Percentiles rank a stretch among this genome's conserved stretches.
Conservation (phyloP, 2,888 invertebrate genomes). For the Dorcus hopei region DNA sequence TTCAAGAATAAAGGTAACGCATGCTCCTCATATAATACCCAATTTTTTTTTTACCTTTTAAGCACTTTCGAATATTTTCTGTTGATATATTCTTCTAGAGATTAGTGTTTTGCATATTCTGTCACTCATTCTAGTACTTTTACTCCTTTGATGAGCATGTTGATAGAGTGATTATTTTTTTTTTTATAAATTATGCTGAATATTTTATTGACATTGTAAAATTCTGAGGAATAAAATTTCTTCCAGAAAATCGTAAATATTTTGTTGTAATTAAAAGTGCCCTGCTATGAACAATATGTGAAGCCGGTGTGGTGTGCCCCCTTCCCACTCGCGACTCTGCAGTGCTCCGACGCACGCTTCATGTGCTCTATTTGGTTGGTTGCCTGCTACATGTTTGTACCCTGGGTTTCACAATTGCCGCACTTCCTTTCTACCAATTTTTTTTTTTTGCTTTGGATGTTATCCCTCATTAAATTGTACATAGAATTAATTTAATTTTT, state of each 20-base stretch:
- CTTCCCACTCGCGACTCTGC: slow-evolving; percentile 48
- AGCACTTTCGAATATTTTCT: neutral
- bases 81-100: neutral
- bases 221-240: too few relatives aligned
- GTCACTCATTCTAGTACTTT: slow-evolving; percentile 3
- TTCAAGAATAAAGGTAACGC: slow-evolving; percentile 90
- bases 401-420: slow-evolving; percentile 49
- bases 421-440: slow-evolving; percentile 43
- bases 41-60: neutral
- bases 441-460: slow-evolving; percentile 42
- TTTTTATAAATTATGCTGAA: neutral
- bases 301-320: slow-evolving; percentile 36
- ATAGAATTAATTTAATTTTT: neutral
- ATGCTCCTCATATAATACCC: slow-evolving; percentile 10
- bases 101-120: slow-evolving; percentile 2
- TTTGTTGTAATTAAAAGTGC: too few relatives aligned
- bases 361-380: slow-evolving; percentile 51
- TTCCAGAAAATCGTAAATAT: too few relatives aligned
- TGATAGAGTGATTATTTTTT: slow-evolving; percentile 1
- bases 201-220: neutral
- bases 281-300: neutral
- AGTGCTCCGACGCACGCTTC: slow-evolving; percentile 44
- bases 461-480: slow-evolving; percentile 11
- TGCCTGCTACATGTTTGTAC: slow-evolving; percentile 55
- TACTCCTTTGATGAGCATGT: neutral